These are phyloP conservation scores for Drosophila santomea DNA, from an alignment of 1,140 invertebrate species.

Conservation along the genomic window DNA sequence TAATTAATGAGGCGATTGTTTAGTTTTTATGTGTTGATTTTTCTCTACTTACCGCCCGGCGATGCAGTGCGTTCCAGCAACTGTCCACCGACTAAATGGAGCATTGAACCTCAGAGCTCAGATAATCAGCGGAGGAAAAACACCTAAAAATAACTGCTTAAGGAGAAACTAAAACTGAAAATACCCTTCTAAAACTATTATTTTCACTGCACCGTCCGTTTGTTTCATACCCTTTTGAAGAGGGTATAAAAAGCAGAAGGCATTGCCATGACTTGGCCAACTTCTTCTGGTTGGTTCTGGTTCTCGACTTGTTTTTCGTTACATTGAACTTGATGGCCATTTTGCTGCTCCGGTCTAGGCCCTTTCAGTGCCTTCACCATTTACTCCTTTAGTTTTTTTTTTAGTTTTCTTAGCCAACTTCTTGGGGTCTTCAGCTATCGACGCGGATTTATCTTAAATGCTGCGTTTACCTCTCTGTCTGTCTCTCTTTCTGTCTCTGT, in stretches of 20 bases:
- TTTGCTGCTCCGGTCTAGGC: conserved; percentile 47
- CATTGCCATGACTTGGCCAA: conserved; percentile 6
- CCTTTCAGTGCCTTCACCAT: conserved; percentile 24
- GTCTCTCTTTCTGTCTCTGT: conserved; percentile 1
- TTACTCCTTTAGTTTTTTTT: conserved; percentile 1
- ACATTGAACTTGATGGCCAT: conserved; percentile 80
- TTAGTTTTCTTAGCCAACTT: not conserved
- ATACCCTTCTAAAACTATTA: not conserved
- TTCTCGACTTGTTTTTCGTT: conserved; percentile 65
- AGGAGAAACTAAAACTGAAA: not conserved
- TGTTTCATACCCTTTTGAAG: conserved; percentile 1
- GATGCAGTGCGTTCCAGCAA: conserved; percentile 23
- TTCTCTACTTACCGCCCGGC: conserved; percentile 69
- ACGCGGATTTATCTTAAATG: conserved; percentile 79
- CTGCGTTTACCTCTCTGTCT: conserved; percentile 66
- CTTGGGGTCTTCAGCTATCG: conserved; percentile 52
- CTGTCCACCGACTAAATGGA: conserved; percentile 55
- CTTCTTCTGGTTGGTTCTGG: conserved; percentile 18
- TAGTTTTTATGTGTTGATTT: conserved; percentile 82
- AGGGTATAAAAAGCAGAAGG: conserved; percentile 11
- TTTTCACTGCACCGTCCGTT: not conserved
- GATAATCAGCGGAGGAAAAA: conserved; percentile 4
- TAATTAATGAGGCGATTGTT: conserved; percentile 84
- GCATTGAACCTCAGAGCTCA: conserved; percentile 54
- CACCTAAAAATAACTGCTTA: too few relatives aligned